These are phyloP conservation scores for Galerucella calmariensis DNA, from an alignment of 2,888 invertebrate species.

Conservation along the genomic window DNA sequence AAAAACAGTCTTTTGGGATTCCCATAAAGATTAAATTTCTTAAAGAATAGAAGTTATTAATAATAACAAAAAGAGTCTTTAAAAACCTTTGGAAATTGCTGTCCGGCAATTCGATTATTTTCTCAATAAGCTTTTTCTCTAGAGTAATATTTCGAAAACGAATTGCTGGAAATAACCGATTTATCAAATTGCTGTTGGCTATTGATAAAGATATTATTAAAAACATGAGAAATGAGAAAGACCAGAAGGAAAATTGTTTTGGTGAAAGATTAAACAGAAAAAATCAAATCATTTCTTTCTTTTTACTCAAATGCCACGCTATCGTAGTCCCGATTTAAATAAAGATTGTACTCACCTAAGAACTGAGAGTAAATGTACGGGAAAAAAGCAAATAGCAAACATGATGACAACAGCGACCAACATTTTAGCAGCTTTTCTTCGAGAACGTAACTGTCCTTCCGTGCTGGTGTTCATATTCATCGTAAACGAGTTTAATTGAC, in stretches of 20 bases:
- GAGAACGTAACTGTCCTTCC: conserved; percentile 80
- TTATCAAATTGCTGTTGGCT: conserved; percentile 1
- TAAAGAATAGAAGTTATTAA: background rate
- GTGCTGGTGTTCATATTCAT: conserved; percentile 77
- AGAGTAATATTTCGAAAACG: background rate
- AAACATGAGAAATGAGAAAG: background rate
- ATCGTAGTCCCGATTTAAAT: background rate
- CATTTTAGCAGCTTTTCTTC: conserved; percentile 89
- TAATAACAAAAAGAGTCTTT: background rate
- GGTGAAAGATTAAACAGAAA: too few relatives aligned
- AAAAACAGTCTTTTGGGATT: too few relatives aligned
- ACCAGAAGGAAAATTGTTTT: background rate
- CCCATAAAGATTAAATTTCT: background rate
- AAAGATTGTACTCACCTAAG: conserved; percentile 71
- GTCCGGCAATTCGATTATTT: background rate
- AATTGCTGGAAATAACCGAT: background rate
- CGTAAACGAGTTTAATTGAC: conserved; percentile 66
- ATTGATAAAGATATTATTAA: background rate
- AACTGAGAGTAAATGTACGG: conserved; percentile 86
- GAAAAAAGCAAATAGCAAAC: conserved; percentile 92
- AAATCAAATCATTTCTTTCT: too few relatives aligned
- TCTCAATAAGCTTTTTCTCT: background rate
- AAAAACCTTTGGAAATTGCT: background rate
- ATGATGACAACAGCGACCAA: conserved; percentile 90
- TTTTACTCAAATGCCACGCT: background rate